Conservation (phyloP, 2,797 vertebrate species). For the Acipenser ruthenus region DNA sequence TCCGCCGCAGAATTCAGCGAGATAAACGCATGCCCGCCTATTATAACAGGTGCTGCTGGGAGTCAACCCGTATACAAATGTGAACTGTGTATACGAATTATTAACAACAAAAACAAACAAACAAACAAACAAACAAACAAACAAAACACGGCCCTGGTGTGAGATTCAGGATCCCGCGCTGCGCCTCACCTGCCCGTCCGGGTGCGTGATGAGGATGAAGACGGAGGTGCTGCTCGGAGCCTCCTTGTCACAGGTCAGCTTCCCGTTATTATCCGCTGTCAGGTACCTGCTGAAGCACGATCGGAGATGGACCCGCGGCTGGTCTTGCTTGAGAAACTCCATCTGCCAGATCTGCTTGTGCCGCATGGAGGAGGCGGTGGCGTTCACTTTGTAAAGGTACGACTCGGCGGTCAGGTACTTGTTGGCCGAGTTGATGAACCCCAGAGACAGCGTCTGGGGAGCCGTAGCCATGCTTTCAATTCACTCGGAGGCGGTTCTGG, state of each 20-base stretch:
- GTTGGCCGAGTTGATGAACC: constrained; percentile 26
- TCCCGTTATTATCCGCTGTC: constrained; percentile 25
- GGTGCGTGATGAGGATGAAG: constrained; percentile 23
- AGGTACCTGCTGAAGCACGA: constrained; percentile 25
- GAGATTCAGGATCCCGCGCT: too few relatives aligned
- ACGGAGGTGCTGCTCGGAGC: constrained; percentile 16
- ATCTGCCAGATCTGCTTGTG: constrained; percentile 23
- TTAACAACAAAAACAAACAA: too few relatives aligned
- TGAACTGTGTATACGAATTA: too few relatives aligned
- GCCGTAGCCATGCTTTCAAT: too few relatives aligned
- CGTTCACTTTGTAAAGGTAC: constrained; percentile 27
- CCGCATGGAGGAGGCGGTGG: constrained; percentile 21
- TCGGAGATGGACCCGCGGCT: constrained; percentile 19
- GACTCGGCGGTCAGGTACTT: constrained; percentile 25
- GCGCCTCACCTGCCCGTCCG: constrained; percentile 22
- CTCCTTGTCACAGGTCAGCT: constrained; percentile 28
- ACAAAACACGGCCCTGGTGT: too few relatives aligned
- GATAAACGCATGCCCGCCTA: too few relatives aligned
- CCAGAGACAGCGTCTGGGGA: constrained; percentile 12
- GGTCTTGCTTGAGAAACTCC: constrained; percentile 16
- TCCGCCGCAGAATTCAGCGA: too few relatives aligned
- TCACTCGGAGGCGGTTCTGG: too few relatives aligned
- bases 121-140: too few relatives aligned
- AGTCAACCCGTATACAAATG: too few relatives aligned
- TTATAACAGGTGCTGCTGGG: too few relatives aligned